Conservation (phyloP, 2,797 vertebrate species). For the Podarcis lilfordi region DNA sequence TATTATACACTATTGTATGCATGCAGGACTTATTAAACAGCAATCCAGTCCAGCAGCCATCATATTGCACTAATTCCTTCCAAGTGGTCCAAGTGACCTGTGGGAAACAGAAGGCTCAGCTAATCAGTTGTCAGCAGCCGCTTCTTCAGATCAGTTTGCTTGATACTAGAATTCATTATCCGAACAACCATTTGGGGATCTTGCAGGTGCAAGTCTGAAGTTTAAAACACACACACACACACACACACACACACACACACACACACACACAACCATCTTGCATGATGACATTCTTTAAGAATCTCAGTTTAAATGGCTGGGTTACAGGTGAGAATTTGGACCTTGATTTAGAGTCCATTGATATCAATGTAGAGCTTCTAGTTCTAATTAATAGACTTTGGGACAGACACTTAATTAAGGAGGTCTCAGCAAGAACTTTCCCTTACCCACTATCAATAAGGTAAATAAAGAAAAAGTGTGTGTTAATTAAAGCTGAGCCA, state of each 20-base stretch:
- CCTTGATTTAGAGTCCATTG: not conserved
- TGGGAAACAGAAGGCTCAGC: not conserved
- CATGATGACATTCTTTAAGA: not conserved
- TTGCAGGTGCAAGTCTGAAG: not conserved
- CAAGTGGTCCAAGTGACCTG: not conserved
- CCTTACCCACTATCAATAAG: not conserved
- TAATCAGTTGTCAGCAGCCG: not conserved
- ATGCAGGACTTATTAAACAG: not conserved
- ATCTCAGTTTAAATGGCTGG: slow-evolving; percentile 1
- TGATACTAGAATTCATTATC: not conserved
- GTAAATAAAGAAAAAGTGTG: not conserved
- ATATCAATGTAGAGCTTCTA: slow-evolving; percentile 33
- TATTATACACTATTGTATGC: not conserved
- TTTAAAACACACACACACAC: no score
- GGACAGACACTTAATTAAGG: slow-evolving; percentile 7
- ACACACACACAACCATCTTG: not conserved
- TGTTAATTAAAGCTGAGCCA: not conserved
- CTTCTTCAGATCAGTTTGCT: not conserved
- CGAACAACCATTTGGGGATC: slow-evolving; percentile 5
- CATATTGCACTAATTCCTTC: not conserved
- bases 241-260: not conserved
- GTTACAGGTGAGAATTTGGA: not conserved
- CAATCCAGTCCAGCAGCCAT: not conserved
- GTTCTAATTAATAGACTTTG: slow-evolving; percentile 5
- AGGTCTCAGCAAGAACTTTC: not conserved